phyloP scores from a whole-genome alignment of 2,888 invertebrate species.

The Eupelmus urozonus region DNA sequence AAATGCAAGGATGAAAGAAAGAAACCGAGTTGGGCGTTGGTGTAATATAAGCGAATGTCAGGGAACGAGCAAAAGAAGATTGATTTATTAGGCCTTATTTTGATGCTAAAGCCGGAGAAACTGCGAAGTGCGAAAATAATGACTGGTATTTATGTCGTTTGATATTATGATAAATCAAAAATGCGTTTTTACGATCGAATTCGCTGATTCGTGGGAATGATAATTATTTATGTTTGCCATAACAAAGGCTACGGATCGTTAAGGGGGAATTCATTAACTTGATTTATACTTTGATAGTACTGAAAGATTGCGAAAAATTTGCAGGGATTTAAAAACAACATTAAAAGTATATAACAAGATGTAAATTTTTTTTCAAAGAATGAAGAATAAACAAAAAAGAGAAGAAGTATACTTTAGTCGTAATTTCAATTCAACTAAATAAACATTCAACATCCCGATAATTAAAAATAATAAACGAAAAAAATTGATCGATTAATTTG shows the following conservation, averaged over 20 bases:
- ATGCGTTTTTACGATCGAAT: background rate
- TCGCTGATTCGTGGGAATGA: background rate
- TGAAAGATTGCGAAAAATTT: background rate
- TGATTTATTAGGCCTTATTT: constrained; percentile 12
- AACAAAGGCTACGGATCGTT: background rate
- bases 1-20: background rate
- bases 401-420: background rate
- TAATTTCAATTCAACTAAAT: no score
- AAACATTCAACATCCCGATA: background rate
- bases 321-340: background rate
- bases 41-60: background rate
- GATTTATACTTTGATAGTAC: background rate
- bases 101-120: background rate
- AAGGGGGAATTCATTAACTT: background rate
- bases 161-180: constrained; percentile 13
- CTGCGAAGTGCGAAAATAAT: constrained; percentile 20
- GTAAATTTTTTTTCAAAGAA: background rate
- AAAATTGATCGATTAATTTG: constrained; percentile 10
- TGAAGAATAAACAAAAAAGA: background rate
- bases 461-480: background rate
- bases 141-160: constrained; percentile 6
- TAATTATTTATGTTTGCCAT: background rate
- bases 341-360: background rate
- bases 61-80: constrained; percentile 3
- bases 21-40: background rate